Percentiles rank a stretch among this genome's conserved stretches.
These are phyloP conservation scores for Halcyon chelicuti DNA, from an alignment of 2,797 vertebrate species.

Conservation along the genomic window DNA sequence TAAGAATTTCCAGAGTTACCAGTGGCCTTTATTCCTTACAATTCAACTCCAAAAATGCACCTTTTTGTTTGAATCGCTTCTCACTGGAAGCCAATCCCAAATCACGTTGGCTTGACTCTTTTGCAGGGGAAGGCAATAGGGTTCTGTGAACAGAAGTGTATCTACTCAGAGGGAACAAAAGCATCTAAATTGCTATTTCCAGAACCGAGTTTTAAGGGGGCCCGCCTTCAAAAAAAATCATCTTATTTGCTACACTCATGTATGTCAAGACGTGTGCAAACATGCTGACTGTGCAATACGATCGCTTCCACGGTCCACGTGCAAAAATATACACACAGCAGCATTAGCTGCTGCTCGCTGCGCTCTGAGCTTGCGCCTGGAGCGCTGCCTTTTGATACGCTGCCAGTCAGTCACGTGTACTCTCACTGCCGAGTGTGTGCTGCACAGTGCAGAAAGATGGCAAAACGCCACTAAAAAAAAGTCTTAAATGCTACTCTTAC, in stretches of 20 bases:
- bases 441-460: neutral
- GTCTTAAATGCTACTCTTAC: neutral
- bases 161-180: neutral
- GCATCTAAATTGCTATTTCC: neutral
- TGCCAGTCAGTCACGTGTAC: neutral
- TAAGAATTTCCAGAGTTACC: neutral
- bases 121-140: neutral
- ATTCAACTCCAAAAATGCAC: neutral
- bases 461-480: neutral
- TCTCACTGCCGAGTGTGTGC: neutral
- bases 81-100: accelerated
- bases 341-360: neutral
- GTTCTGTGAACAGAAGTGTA: neutral
- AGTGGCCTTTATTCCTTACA: neutral
- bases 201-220: neutral
- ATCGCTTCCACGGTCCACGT: neutral
- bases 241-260: accelerated
- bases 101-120: neutral
- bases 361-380: neutral
- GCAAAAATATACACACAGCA: neutral
- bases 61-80: neutral
- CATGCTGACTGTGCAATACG: neutral
- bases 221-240: neutral
- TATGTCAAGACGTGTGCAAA: neutral
- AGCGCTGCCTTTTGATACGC: accelerated